Evolutionary conservation across 2,888 invertebrate species (phyloP), one percentile per base, ranked within the genome.

Genomic region (Euzophera pinguis): DNA sequence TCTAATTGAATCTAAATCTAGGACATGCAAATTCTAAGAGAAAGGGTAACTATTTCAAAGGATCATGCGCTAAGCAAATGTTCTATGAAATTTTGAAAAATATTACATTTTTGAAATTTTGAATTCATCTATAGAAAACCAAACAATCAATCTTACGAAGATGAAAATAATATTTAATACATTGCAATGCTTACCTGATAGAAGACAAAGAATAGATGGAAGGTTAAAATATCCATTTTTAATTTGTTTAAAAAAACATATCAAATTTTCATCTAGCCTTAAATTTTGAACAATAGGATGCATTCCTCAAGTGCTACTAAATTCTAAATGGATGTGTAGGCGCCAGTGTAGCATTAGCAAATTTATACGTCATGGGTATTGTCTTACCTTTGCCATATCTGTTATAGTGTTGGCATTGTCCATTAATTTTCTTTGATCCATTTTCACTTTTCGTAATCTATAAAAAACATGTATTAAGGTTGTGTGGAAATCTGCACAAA

Each of bases 331-430:
- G 71, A 73, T 75, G 80, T 82, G 63, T 59, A 55, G 65, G 64
- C 65, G 84, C 82, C 83, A 81, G 79, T 85, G 80, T 86, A 88
- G 86, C 88, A 74, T 73, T 68, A 73, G 75, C 80, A 59, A 58
- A 58, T 55, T 54, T 34, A 53, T 34, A 42, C 52, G 50, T 56
- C 43, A 43, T 53, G 49, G 58, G 66, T 67, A 58, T 65, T 57
- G 65, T 83, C 87, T 91, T 93, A 99, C 99, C 95, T 99, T 99
- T 73, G 99, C 99, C 97, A 99, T 99, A 83, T 99, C 99, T 56
- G 99, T 98, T 84, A 99, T 96, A 56, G 99, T 99, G 78, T 98
- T 99, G 66, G 99, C 98, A 82, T 99, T 99, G 86, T 99, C 99
- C 95, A 98, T 98, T 71, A 99, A 91, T 91, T 99, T 99, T 82